These are phyloP conservation scores for Lagria hirta DNA, from an alignment of 2,888 invertebrate genomes.

Conservation along the genomic window DNA sequence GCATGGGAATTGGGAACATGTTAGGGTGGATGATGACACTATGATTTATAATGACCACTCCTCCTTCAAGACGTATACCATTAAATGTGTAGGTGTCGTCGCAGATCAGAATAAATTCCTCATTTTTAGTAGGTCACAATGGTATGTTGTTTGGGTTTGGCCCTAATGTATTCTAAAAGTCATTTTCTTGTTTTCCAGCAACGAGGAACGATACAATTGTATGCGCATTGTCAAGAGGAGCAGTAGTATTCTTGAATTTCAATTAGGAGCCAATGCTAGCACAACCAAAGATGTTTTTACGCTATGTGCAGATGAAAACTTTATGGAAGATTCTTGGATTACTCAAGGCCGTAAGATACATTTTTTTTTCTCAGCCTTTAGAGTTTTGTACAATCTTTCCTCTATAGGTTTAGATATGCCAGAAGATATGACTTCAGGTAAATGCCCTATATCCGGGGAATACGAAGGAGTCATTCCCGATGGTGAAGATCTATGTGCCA, in stretches of 20 bases:
- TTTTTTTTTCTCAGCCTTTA: constrained; percentile 35
- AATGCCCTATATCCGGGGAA: constrained; percentile 67
- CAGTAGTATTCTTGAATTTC: constrained; percentile 64
- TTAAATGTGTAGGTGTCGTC: constrained; percentile 53
- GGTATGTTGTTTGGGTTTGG: constrained; percentile 49
- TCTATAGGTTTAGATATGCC: constrained; percentile 33
- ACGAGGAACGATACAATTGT: constrained; percentile 61
- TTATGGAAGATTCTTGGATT: constrained; percentile 60
- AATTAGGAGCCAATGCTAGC: constrained; percentile 53
- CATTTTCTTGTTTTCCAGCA: constrained; percentile 56
- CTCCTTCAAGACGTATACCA: constrained; percentile 58
- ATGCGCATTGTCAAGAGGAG: constrained; percentile 61
- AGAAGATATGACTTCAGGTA: constrained; percentile 32
- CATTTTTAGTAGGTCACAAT: constrained; percentile 59
- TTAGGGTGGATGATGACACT: constrained; percentile 54
- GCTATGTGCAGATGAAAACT: constrained; percentile 52
- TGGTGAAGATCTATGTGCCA: constrained; percentile 61
- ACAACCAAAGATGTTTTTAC: constrained; percentile 42
- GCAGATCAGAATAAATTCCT: constrained; percentile 54
- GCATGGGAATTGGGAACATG: constrained; percentile 64
- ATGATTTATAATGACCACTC: constrained; percentile 57
- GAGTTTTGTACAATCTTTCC: constrained; percentile 7
- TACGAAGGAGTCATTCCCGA: constrained; percentile 67
- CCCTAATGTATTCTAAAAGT: too few relatives aligned
- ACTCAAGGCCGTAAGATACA: constrained; percentile 67